Conservation (phyloP, 2,888 invertebrate genomes). For the Barypeithes pellucidus region DNA sequence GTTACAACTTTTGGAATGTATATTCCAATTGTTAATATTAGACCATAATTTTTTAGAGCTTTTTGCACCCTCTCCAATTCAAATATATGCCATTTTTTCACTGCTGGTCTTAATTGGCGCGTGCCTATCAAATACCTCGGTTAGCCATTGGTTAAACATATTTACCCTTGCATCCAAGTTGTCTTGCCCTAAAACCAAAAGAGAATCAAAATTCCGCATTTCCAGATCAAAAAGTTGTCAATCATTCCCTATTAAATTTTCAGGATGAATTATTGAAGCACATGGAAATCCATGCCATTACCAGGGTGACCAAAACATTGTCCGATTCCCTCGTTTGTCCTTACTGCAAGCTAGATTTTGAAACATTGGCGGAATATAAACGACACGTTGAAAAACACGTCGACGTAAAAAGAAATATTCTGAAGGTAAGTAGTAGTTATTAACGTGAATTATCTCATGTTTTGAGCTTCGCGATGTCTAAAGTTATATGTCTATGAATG, state of each 20-base stretch:
- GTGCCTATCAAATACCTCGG: neutral
- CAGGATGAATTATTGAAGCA: constrained; percentile 73
- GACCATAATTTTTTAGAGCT: neutral
- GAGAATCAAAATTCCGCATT: no score
- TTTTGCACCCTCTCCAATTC: neutral
- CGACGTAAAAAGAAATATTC: constrained; percentile 69
- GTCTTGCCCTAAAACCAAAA: neutral
- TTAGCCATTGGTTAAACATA: no score
- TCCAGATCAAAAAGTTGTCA: no score
- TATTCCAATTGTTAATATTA: neutral
- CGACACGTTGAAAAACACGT: constrained; percentile 74
- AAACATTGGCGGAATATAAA: constrained; percentile 69
- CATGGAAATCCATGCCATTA: constrained; percentile 60
- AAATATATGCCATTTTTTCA: neutral
- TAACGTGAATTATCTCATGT: no score
- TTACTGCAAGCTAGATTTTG: constrained; percentile 74
- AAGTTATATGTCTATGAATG: no score
- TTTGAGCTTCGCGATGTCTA: no score
- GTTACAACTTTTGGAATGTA: no score
- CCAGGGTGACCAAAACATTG: constrained; percentile 24
- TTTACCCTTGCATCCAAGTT: neutral
- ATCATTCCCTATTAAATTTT: no score
- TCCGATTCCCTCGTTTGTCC: constrained; percentile 71
- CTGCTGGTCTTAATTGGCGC: no score
- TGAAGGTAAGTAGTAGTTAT: constrained; percentile 51